Base-by-base conservation (phyloP, 2,797 vertebrate genomes). In the Percopsis omiscomaycus region DNA sequence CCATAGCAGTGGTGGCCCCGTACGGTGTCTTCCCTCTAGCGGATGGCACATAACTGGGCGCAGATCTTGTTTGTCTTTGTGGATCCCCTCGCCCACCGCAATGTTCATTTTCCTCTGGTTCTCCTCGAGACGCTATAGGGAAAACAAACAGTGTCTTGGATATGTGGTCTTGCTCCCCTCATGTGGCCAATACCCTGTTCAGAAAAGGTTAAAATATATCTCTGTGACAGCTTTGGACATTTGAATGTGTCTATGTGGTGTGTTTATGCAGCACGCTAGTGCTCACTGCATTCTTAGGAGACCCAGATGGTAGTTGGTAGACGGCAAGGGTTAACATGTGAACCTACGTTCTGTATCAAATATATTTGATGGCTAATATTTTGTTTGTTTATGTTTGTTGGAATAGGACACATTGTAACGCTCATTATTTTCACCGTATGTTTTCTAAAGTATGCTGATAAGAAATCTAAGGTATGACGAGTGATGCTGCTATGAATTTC, bases 31-130 rank as follows among this genome's bases (percentile, higher is more conserved):
- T 50, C 65, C 47, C 69, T 57, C 74, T 77, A 68, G 69, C 70
- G 77, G 70, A 75, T 77, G 75, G 59, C 63, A 65, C 67, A 84
- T 68, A 59, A 73, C 64, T 59, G 57, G 80, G 71, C 72, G 61
- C 73, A 79, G 77, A 84, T 77, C 69, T 64, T 77, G 64, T 79
- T 71, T 78, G 68, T 78, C 66, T 83, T 77, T 78, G 74, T 60
- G 32, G 71, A 75, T 82, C 28, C 66, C 60, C 53, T 61, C 51
- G 67, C 65, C 64, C 66, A 47, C 66, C 68, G 67, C 56, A 62
- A 51, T 27, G 22, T 46, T 71, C 52, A 54, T 73, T 55, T 74
- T 71, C 8, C 61, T 70, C 29, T 49, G 46, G 68, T 64, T 64
- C 48, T 67, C 16, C 53, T 74, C 61, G n/a, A 47, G 42, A 69